Conservation (phyloP, 2,888 invertebrate genomes). For the Drosophila sordidula region DNA sequence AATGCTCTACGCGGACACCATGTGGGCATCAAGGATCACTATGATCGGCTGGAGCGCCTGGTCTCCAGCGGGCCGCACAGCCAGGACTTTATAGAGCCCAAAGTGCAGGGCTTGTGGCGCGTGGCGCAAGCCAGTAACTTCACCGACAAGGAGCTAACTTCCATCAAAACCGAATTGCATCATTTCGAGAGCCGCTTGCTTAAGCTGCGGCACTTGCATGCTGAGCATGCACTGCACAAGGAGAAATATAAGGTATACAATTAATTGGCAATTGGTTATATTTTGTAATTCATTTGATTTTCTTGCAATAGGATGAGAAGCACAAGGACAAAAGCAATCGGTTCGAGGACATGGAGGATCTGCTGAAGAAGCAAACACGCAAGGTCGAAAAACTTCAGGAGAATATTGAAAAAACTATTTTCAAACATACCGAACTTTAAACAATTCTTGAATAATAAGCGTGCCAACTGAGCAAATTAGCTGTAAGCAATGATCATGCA, state of each 20-base stretch:
- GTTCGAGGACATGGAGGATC: constrained; percentile 89
- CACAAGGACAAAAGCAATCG: constrained; percentile 88
- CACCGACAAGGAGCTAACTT: constrained; percentile 91
- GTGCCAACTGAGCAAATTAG: constrained; percentile 66
- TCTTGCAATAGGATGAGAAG: constrained; percentile 85
- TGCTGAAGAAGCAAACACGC: constrained; percentile 92
- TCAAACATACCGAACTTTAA: constrained; percentile 92
- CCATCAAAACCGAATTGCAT: constrained; percentile 92
- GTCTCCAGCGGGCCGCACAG: constrained; percentile 92
- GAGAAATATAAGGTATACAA: constrained; percentile 88
- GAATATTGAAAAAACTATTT: constrained; percentile 91
- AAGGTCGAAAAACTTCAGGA: constrained; percentile 94
- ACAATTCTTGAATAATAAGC: neutral
- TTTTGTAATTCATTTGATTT: neutral
- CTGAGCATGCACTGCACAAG: constrained; percentile 91
- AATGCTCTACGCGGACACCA: constrained; percentile 91
- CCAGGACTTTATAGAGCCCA: constrained; percentile 95
- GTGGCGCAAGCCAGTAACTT: constrained; percentile 89
- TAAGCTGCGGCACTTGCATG: constrained; percentile 93
- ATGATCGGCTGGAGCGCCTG: constrained; percentile 90
- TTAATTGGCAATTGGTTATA: neutral
- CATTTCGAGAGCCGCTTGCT: constrained; percentile 93
- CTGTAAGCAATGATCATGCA: constrained; percentile 29
- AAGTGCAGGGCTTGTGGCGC: constrained; percentile 95
- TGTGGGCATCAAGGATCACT: constrained; percentile 90